These are phyloP conservation scores for Amphiura filiformis DNA, from an alignment of 35 echinoderm and acorn worm species.

Conservation along the genomic window DNA sequence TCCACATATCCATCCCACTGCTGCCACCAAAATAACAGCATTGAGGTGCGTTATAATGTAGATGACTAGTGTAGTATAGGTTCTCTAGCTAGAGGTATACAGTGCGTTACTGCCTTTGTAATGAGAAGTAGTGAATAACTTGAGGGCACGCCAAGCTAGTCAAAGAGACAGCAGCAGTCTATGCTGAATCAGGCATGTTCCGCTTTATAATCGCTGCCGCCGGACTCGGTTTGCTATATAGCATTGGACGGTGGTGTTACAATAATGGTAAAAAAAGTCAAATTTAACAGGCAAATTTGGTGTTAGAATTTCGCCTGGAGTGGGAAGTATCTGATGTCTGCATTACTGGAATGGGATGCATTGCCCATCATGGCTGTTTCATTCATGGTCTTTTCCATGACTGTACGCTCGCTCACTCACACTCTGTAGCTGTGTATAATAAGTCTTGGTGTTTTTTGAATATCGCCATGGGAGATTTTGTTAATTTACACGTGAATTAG, in stretches of 20 bases:
- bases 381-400: background rate
- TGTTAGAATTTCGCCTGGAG: background rate
- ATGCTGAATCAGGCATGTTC: background rate
- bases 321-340: background rate
- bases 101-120: background rate
- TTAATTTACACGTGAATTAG: background rate
- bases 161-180: background rate
- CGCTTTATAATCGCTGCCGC: background rate
- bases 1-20: background rate
- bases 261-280: background rate
- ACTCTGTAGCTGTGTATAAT: background rate
- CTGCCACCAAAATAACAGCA: background rate
- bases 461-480: background rate
- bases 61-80: no score
- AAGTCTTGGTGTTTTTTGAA: background rate
- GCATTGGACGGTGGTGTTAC: background rate
- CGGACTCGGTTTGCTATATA: no score
- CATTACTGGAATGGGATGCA: background rate
- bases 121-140: background rate
- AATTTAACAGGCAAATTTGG: conserved; percentile 1
- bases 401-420: no score
- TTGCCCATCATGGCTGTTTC: background rate
- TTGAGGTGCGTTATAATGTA: no score
- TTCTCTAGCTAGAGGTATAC: no score
- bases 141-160: background rate